Evolutionary conservation across 2,888 invertebrate genomes (phyloP), one percentile per base, ranked within the genome.

Genomic region (Lasius platythorax): DNA sequence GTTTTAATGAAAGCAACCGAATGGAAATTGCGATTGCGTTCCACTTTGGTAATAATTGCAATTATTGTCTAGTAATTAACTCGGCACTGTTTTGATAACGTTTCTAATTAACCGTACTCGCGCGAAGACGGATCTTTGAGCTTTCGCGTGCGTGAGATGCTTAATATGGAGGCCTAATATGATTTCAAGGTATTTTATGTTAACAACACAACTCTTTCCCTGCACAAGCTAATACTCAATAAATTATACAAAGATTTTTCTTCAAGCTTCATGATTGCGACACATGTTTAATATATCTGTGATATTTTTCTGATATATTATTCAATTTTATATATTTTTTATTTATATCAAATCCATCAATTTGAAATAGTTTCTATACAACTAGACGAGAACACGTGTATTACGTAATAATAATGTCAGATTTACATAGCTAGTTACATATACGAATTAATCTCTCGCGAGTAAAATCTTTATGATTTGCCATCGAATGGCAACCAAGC

Each of bases 1-100:
- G 85, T 83, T 87, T 85, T 85, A 87, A 89, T 87, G 86, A 88
- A 88, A 91, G 87, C 89, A 83, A 79, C 82, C 83, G 84, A 70
- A 87, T 83, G 86, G 85, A 91, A 91, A 89, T 88, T 86, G 75
- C 85, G 74, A 90, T 90, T 85, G 82, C 85, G 79, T 90, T 90
- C 85, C 88, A 81, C 82, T 87, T 87, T 85, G 73, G 84, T 87
- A 90, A 90, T 87, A 89, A 90, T 87, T 87, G 87, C 90, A 89
- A 88, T 91, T 90, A 90, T 87, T 75, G 67, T 68, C 46, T 83
- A 75, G 88, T 87, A 87, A 91, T 91, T 89, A 87, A 86, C 66
- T 56, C 33, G 81, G 28, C 56, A 40, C 58, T 12, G 40, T 40
- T 86, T 85, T 84, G 84, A 90, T 90, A 89, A 81, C 84, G 68